These are phyloP conservation scores for Euclidia mi DNA, from an alignment of 2,888 invertebrate species.

Conservation along the genomic window DNA sequence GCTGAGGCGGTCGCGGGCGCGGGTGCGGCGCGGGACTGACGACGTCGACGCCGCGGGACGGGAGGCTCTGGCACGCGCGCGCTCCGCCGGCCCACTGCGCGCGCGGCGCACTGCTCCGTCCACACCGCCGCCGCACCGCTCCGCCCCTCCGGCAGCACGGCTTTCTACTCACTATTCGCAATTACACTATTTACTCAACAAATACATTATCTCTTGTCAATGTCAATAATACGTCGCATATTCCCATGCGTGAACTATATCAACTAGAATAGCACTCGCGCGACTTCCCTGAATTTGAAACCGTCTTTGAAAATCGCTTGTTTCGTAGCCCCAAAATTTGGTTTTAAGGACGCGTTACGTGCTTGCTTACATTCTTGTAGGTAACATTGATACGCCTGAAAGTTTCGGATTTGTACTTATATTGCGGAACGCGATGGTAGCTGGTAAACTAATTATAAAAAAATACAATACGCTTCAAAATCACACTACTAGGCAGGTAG, in stretches of 20 bases:
- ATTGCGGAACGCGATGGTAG: too few relatives aligned
- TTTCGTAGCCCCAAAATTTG: too few relatives aligned
- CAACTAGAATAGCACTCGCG: background rate
- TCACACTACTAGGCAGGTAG: too few relatives aligned
- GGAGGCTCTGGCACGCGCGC: slow-evolving; percentile 67
- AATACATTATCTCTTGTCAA: slow-evolving; percentile 43
- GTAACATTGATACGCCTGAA: too few relatives aligned
- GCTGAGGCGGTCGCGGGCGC: slow-evolving; percentile 64
- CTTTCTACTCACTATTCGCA: slow-evolving; percentile 75
- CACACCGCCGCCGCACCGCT: slow-evolving; percentile 46
- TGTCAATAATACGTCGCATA: slow-evolving; percentile 36
- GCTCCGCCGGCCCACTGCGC: slow-evolving; percentile 72
- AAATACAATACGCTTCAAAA: too few relatives aligned
- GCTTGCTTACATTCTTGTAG: too few relatives aligned
- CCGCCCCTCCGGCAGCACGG: slow-evolving; percentile 59
- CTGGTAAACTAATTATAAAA: too few relatives aligned
- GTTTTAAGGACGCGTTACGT: slow-evolving; percentile 2
- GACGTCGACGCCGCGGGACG: slow-evolving; percentile 56
- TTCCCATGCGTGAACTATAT: slow-evolving; percentile 20
- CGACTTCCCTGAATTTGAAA: background rate
- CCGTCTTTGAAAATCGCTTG: slow-evolving; percentile 18
- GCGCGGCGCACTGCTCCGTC: slow-evolving; percentile 64
- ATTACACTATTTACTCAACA: slow-evolving; percentile 68
- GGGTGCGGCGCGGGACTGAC: slow-evolving; percentile 56
- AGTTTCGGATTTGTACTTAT: too few relatives aligned